Base-by-base conservation (phyloP, 2,888 invertebrate genomes). In the Asteroscopus sphinx region DNA sequence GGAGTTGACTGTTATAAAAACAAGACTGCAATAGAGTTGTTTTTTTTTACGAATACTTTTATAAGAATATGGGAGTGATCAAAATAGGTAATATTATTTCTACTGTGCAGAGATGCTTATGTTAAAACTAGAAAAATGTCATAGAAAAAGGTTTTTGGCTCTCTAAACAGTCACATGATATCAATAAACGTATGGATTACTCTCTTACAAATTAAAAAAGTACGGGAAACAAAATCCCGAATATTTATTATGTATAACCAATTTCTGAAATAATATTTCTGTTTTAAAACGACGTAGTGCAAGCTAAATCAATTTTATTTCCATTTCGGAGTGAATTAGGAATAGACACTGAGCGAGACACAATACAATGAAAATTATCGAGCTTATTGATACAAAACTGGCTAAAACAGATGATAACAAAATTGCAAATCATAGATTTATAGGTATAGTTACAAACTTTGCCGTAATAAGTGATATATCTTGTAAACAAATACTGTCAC, bases 361-460 rank as follows among this genome's bases (percentile, higher is more conserved):
- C 56, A 63, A 73, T 62, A 69, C 69, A 69, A 73, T 67, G 70
- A 71, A 70, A 71, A 67, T 71, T 54, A 73, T 73, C 72, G 72
- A 73, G 72, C 72, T 73, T 73, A 73, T 49, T 66, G 54, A 59
- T 56, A 44, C 58, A 57, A 55, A 60, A 64, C 40, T 44, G 61
- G 65, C 40, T 13, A 51, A 55, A 53, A n/a, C 49, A 16, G 7
- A 47, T 62, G 13, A 46, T 30, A 25, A 47, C n/a, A n/a, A n/a
- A n/a, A n/a, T 28, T 49, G 12, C 41, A 61, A 21, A 46, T 21
- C 35, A 30, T 13, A 21, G n/a, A n/a, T n/a, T n/a, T n/a, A n/a
- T n/a, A n/a, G n/a, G n/a, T 35, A 32, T n/a, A 3, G 17, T 25
- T 28, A 30, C 32, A 37, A 25, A 33, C 12, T 26, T 42, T 68